Evolutionary conservation across 2,888 invertebrate genomes (phyloP), one percentile per base, ranked within the genome.

Genomic region (Conops quadrifasciatus): DNA sequence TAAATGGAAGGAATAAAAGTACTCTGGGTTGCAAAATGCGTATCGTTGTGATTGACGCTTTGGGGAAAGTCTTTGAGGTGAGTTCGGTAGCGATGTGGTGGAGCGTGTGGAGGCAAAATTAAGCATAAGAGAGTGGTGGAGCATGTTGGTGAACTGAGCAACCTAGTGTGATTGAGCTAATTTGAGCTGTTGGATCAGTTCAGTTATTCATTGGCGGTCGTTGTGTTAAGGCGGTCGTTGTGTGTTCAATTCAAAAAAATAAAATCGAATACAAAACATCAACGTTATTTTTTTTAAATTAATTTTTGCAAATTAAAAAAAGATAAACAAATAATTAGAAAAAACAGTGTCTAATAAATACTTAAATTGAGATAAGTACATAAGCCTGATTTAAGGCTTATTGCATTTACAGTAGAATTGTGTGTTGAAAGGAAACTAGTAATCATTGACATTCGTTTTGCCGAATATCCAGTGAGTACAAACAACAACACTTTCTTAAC

Each of bases 171-270:
- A 49, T n/a, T 19, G 7, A 49, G 49, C 4, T n/a, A 3, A 16
- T 49, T 49, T 19, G 2, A 3, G 7, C 19, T 51, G 30, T 56
- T 70, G 63, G 69, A 69, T 56, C 70, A 30, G 13, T 19, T 59
- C 73, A 77, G 75, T 77, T 75, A 75, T 71, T 72, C 73, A 72
- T 73, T 77, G 74, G 74, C 75, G 74, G 75, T 72, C 77, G 75
- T 74, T 75, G 68, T 63, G 65, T 73, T 63, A 73, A 74, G 77
- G 72, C 71, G 74, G 9, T 60, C n/a, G 47, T 21, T 59, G 9
- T 43, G 1, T 9, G 11, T 69, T 59, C 19, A 58, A 69, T 56
- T 24, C 24, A 53, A 47, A 59, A 21, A 5, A 36, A 21, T 43
- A 43, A 9, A 24, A 53, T 9, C 51, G 53, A 63, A 43, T 43